phyloP scores from a whole-genome alignment of 2,113 vertebrate species.

The Myodes glareolus region DNA sequence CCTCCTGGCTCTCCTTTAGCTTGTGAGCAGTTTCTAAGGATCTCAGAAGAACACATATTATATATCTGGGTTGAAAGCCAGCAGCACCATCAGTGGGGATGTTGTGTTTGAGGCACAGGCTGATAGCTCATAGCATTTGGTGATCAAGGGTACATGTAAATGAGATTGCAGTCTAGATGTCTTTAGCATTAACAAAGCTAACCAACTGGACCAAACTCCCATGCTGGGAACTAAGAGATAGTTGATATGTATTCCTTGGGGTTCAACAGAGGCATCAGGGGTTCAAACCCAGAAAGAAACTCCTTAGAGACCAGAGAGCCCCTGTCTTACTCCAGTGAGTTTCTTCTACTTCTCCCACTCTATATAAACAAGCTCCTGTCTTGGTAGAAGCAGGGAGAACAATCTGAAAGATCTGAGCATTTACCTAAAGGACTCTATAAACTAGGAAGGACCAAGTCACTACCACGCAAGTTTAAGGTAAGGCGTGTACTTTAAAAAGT shows the following conservation, averaged over 20 bases:
- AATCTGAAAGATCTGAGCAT: slow-evolving; percentile 6
- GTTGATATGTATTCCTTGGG: background rate
- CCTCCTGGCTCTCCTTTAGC: background rate
- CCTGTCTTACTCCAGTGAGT: background rate
- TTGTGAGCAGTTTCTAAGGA: slow-evolving; percentile 30
- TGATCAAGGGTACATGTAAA: background rate
- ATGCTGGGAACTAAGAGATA: background rate
- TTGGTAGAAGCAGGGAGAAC: slow-evolving; percentile 44
- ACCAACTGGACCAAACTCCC: background rate
- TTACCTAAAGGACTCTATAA: slow-evolving; percentile 23
- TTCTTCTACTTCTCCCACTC: background rate
- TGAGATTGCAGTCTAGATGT: slow-evolving; percentile 14
- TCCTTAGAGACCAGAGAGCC: background rate
- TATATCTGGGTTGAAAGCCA: background rate
- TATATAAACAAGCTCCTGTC: background rate
- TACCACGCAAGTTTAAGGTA: slow-evolving; percentile 46
- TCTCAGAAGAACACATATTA: background rate
- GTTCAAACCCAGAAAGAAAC: background rate
- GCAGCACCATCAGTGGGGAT: background rate
- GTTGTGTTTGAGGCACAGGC: background rate
- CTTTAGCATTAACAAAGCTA: background rate
- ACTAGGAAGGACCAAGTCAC: slow-evolving; percentile 27
- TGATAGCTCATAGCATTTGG: background rate
- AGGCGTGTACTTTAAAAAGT: slow-evolving; percentile 15
- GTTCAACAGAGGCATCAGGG: background rate